Evolutionary conservation across 2,113 vertebrate genomes (phyloP), one percentile per base, ranked within the genome.

Genomic region (Notechis scutatus): DNA sequence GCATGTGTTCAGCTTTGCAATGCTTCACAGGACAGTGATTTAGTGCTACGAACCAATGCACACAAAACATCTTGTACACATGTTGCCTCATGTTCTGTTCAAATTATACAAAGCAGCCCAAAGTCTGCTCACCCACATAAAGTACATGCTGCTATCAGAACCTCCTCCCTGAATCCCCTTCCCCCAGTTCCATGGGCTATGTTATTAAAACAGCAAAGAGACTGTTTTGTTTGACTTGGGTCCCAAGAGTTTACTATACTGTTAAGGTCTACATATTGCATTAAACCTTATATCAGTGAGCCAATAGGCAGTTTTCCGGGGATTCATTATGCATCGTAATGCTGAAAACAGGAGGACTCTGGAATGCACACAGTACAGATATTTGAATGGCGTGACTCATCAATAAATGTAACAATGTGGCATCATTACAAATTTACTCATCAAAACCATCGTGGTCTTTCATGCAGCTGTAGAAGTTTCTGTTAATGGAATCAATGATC

Each of bases 11-110:
- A 42, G 96, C 96, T 95, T 94, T n/a, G 93, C 96, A 91, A 94
- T 95, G 95, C 88, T 95, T 85, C 97, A 88, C 61, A 95, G 95
- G 95, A 85, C 95, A 93, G 94, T 90, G 96, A 96, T 95, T 96
- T 96, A 97, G 92, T 23, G 90, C 0, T 5, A 54, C 52, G 92
- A 92, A 56, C 1, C 95, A 88, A 93, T 85, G 90, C 85, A 56
- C 95, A 89, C 93, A 85, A 81, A 88, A 89, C 94, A 93, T 14
- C 95, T 29, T 61, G 59, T 24, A 26, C 59, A 26, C 59, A 61
- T 24, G 29, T 0, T 87, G 92, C 94, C 96, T 96, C 93, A 0
- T 42, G 92, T 74, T 95, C 52, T 47, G 90, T 89, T 91, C 94
- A 92, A 94, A 92, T 93, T 89, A 92, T 26, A 1, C 87, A 54